A percentile compares a stretch with the other conserved stretches of the same genome.
These are phyloP conservation scores for Hermodice carunculata DNA, from an alignment of 2,888 invertebrate genomes.

Conservation along the genomic window DNA sequence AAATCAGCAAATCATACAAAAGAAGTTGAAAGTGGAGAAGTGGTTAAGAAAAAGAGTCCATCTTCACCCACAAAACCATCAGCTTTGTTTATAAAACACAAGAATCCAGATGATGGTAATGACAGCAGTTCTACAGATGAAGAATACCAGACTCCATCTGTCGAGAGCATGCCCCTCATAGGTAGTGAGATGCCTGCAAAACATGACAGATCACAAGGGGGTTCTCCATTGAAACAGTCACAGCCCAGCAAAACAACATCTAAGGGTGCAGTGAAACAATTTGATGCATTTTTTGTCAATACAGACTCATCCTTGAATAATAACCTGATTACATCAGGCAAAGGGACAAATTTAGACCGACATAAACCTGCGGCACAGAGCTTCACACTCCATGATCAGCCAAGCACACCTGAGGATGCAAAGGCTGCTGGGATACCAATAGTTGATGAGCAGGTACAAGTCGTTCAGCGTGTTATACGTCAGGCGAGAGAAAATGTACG, in stretches of 20 bases:
- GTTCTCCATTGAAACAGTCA: neutral
- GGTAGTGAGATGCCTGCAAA: neutral
- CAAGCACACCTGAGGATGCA: slow-evolving; percentile 53
- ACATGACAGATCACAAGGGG: neutral
- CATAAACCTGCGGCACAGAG: slow-evolving; percentile 42
- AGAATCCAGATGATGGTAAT: no score
- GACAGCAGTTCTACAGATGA: slow-evolving; percentile 35
- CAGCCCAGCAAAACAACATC: neutral
- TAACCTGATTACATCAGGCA: no score
- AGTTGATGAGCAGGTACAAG: slow-evolving; percentile 32
- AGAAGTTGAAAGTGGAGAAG: slow-evolving; percentile 77
- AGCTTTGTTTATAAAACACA: no score
- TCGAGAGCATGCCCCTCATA: slow-evolving; percentile 31
- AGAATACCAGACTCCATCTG: slow-evolving; percentile 42
- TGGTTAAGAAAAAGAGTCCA: slow-evolving; percentile 4
- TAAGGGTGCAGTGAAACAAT: neutral
- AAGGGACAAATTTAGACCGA: slow-evolving; percentile 5
- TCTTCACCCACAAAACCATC: slow-evolving; percentile 13
- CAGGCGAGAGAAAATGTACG: neutral
- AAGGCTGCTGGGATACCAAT: slow-evolving; percentile 63
- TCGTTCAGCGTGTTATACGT: neutral
- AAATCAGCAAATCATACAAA: slow-evolving; percentile 77
- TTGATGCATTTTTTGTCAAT: slow-evolving; percentile 29
- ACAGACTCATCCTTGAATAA: slow-evolving; percentile 2
- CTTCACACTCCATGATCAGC: slow-evolving; percentile 52